These are phyloP conservation scores for Loriculus beryllinus DNA, from an alignment of 2,797 vertebrate species.

Conservation along the genomic window DNA sequence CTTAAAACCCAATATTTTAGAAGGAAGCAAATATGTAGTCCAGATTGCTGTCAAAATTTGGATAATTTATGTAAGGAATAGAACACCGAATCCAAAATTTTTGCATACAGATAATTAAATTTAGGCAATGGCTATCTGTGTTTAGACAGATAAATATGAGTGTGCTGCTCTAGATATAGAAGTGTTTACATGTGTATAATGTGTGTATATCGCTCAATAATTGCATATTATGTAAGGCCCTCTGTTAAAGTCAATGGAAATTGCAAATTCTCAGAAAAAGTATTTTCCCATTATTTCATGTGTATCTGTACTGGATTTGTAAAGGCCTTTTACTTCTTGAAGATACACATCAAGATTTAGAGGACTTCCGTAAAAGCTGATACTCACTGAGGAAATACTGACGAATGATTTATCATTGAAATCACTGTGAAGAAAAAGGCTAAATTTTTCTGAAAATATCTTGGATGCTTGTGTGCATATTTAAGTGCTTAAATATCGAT, in stretches of 20 bases:
- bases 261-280: not conserved
- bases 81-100: conserved; percentile 6
- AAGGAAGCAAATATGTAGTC: conserved; percentile 38
- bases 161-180: not conserved
- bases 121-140: not conserved
- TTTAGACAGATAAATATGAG: not conserved
- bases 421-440: not conserved
- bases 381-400: not conserved
- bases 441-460: not conserved
- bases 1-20: conserved; percentile 28
- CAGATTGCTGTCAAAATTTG: conserved; percentile 59
- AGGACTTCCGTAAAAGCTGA: not conserved
- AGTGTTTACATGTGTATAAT: not conserved
- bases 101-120: conserved; percentile 4
- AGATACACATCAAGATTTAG: not conserved
- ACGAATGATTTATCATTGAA: not conserved
- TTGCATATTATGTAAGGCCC: not conserved
- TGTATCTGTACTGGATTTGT: not conserved
- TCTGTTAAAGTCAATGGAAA: not conserved
- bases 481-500: not conserved
- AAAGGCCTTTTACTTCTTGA: not conserved
- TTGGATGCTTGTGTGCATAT: not conserved
- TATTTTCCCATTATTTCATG: not conserved
- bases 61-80: conserved; percentile 37
- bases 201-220: not conserved